A percentile compares a stretch with the other conserved stretches of the same genome.
Conservation (phyloP, 1,140 invertebrate genomes). For the Achatina immaculata region DNA sequence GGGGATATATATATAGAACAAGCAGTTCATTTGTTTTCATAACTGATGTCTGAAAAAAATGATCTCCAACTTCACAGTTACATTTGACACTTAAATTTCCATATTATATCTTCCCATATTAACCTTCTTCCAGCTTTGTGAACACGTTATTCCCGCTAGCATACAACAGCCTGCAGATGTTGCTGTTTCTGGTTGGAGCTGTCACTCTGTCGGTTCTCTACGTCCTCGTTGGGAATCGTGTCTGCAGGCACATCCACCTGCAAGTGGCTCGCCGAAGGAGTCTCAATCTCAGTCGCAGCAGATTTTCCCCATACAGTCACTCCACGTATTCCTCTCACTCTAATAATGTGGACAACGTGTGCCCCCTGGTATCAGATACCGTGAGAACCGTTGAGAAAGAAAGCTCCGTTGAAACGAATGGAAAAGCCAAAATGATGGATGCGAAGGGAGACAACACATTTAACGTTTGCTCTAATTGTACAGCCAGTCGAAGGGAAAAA, state of each 20-base stretch:
- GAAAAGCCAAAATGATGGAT: background rate
- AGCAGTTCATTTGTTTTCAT: too few species aligned
- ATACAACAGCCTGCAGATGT: slow-evolving; percentile 28
- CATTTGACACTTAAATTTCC: too few species aligned
- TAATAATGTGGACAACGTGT: background rate
- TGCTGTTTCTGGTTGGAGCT: slow-evolving; percentile 21
- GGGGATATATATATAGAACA: too few species aligned
- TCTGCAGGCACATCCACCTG: background rate
- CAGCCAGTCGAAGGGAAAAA: too few species aligned
- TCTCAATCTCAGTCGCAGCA: background rate
- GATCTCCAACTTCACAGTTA: too few species aligned
- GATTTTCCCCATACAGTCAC: background rate
- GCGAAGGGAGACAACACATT: background rate
- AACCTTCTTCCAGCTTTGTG: slow-evolving; percentile 13
- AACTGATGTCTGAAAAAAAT: too few species aligned
- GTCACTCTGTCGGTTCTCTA: slow-evolving; percentile 17
- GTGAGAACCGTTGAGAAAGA: background rate
- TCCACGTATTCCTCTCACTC: background rate
- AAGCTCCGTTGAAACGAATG: background rate
- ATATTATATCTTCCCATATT: too few species aligned
- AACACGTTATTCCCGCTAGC: slow-evolving; percentile 4
- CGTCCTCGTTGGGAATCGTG: background rate
- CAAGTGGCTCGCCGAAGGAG: background rate
- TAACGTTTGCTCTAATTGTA: too few species aligned
- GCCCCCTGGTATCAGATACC: background rate